These are phyloP conservation scores for Dendropsophus ebraccatus DNA, from an alignment of 2,113 vertebrate genomes.

Conservation along the genomic window DNA sequence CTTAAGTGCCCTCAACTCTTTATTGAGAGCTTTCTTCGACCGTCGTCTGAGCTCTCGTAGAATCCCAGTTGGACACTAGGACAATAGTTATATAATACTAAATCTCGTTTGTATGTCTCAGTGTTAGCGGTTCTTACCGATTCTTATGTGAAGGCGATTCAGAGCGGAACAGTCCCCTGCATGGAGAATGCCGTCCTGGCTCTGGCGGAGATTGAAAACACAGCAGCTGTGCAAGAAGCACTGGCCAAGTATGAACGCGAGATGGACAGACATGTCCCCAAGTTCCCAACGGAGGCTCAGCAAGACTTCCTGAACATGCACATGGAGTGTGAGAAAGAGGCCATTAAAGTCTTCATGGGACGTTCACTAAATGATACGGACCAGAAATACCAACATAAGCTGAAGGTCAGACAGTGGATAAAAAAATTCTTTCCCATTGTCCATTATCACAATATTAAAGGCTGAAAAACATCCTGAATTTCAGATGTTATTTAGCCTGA, in stretches of 20 bases:
- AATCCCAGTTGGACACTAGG: no score
- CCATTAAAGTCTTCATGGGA: constrained; percentile 59
- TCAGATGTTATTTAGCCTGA: no score
- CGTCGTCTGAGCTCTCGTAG: no score
- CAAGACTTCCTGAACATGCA: constrained; percentile 55
- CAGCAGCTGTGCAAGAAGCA: constrained; percentile 53
- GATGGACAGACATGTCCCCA: constrained; percentile 55
- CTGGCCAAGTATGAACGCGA: constrained; percentile 40
- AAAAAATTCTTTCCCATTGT: neutral
- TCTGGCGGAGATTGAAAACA: constrained; percentile 64
- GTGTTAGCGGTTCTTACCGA: constrained; percentile 3
- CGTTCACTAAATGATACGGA: constrained; percentile 61
- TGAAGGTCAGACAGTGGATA: constrained; percentile 41
- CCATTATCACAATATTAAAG: no score
- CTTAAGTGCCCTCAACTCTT: no score
- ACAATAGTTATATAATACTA: neutral
- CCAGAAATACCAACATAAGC: constrained; percentile 26
- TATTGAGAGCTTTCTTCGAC: no score
- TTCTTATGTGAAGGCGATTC: constrained; percentile 63
- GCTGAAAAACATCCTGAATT: no score
- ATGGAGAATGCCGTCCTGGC: constrained; percentile 64
- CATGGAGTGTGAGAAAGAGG: constrained; percentile 50
- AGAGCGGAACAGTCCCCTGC: constrained; percentile 64
- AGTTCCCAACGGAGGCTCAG: constrained; percentile 54
- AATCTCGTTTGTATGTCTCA: neutral